These are phyloP conservation scores for Trichonephila clavata DNA, from an alignment of 1,140 invertebrate genomes.

Conservation along the genomic window DNA sequence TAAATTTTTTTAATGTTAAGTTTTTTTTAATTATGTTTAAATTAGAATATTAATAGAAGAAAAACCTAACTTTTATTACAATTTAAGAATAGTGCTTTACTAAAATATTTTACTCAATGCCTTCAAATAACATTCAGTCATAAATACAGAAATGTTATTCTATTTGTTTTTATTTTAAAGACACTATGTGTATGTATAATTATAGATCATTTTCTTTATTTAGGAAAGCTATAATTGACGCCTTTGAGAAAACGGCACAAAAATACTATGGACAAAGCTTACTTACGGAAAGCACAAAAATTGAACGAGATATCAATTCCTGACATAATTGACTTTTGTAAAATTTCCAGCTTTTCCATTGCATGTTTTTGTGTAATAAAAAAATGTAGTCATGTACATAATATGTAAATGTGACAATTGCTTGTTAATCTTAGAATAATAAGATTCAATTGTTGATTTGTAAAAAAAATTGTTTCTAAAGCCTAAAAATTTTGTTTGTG, in stretches of 20 bases:
- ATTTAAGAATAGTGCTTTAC: too few relatives aligned
- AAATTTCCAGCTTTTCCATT: not conserved
- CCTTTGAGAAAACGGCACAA: constrained; percentile 82
- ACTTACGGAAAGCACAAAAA: constrained; percentile 32
- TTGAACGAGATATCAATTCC: constrained; percentile 55
- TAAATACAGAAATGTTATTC: too few relatives aligned
- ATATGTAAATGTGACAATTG: not conserved
- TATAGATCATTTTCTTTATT: constrained; percentile 61
- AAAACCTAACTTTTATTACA: too few relatives aligned
- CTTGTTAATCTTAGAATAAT: not conserved
- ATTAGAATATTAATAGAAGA: too few relatives aligned
- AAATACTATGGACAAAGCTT: constrained; percentile 81
- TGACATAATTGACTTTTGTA: constrained; percentile 44
- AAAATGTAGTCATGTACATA: constrained; percentile 9
- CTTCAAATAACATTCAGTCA: too few relatives aligned
- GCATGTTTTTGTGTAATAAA: not conserved
- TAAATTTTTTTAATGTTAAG: too few relatives aligned
- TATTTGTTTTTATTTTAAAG: too few relatives aligned
- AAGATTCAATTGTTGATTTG: not conserved
- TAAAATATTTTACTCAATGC: too few relatives aligned
- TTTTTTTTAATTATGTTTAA: too few relatives aligned
- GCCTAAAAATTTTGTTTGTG: not conserved
- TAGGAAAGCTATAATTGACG: constrained; percentile 80
- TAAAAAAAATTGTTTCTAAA: not conserved
- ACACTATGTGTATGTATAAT: too few relatives aligned